Evolutionary conservation across 2,113 vertebrate genomes (phyloP).

Genomic region (Pyxicephalus adspersus): DNA sequence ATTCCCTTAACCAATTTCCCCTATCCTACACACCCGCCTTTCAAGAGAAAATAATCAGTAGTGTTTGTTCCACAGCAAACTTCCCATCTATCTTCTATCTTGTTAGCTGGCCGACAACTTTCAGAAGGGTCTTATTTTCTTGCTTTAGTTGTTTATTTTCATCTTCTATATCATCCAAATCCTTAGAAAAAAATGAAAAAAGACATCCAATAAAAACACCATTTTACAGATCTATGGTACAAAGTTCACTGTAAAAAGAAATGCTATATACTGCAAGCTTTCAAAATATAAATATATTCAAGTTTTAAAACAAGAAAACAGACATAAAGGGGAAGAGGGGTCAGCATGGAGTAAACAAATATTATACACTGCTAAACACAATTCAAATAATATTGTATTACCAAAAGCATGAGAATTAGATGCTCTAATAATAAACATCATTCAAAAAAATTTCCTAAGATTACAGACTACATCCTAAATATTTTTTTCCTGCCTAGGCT

Average conservation of each 20-base stretch:
- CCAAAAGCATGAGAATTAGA: too few species aligned
- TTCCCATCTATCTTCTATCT: slow-evolving; percentile 84
- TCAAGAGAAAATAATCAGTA: slow-evolving; percentile 74
- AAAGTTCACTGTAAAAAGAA: not conserved
- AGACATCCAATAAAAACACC: not conserved
- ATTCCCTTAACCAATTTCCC: slow-evolving; percentile 15
- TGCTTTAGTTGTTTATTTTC: slow-evolving; percentile 98
- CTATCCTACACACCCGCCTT: slow-evolving; percentile 6
- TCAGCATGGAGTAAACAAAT: too few species aligned
- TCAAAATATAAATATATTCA: too few species aligned
- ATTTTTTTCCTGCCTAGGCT: too few species aligned
- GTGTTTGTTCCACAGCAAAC: slow-evolving; percentile 68
- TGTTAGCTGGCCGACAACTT: slow-evolving; percentile 97
- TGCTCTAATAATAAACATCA: too few species aligned
- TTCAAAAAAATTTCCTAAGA: too few species aligned
- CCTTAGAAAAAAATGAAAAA: slow-evolving; percentile 71
- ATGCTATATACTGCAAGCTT: not conserved
- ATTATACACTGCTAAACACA: too few species aligned
- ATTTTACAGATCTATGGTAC: not conserved
- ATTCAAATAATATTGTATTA: too few species aligned
- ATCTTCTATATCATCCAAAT: slow-evolving; percentile 96
- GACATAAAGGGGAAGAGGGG: too few species aligned
- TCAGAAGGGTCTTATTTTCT: slow-evolving; percentile 98
- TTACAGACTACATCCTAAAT: too few species aligned
- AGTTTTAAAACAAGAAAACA: too few species aligned